Evolutionary conservation across 2,797 vertebrate species (phyloP).

Genomic region (Gallinago stenura): DNA sequence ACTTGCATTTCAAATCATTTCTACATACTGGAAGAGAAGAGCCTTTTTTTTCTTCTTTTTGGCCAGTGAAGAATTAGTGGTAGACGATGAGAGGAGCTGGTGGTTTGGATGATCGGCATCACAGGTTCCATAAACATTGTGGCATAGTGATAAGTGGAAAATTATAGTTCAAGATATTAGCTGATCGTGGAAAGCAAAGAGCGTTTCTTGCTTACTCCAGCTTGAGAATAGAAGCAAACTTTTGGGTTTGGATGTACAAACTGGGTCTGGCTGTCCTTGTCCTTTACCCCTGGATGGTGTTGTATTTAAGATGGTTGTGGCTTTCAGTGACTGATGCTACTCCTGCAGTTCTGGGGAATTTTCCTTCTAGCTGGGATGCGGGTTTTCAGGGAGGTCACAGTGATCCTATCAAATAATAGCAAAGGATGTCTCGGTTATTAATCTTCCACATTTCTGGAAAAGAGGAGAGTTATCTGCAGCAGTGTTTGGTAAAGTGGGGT

Average conservation of each 20-base stretch:
- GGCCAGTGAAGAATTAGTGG: background rate
- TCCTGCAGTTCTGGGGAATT: background rate
- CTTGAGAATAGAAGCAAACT: background rate
- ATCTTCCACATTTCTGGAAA: background rate
- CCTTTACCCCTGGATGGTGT: background rate
- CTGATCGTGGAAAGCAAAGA: background rate
- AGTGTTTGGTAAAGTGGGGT: background rate
- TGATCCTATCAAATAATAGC: background rate
- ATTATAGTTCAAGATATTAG: background rate
- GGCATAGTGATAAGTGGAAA: background rate
- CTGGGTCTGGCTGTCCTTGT: background rate
- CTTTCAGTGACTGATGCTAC: background rate
- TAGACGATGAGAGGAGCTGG: too few relatives aligned
- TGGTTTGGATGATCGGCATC: background rate
- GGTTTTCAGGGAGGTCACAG: background rate
- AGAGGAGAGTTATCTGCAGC: background rate
- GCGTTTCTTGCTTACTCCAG: background rate
- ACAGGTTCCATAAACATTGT: background rate
- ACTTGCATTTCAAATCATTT: background rate
- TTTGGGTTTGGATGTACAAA: background rate
- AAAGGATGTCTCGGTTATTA: background rate
- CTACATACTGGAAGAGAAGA: background rate
- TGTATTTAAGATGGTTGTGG: background rate
- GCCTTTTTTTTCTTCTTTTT: background rate
- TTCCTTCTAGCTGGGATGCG: background rate